Conservation (phyloP, 2,888 invertebrate species). For the Scaptomyza caliginosa region DNA sequence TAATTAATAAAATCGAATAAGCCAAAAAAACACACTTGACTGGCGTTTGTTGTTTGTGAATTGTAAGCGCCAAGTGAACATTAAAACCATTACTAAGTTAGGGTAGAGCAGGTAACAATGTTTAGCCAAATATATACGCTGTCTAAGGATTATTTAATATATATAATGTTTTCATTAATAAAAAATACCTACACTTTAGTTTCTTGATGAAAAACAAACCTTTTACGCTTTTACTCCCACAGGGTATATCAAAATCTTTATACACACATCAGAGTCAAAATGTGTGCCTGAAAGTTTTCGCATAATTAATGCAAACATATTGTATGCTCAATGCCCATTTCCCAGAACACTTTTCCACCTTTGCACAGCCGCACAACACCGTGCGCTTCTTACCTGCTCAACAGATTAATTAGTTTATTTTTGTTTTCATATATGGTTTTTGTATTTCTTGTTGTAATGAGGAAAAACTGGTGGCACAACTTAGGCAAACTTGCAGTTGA, state of each 20-base stretch:
- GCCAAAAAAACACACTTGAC: slow-evolving; percentile 24
- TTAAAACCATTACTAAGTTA: slow-evolving; percentile 14
- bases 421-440: slow-evolving; percentile 29
- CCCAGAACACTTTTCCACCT: slow-evolving; percentile 7
- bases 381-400: slow-evolving; percentile 35
- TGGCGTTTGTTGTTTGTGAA: slow-evolving; percentile 33
- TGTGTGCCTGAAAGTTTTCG: slow-evolving; percentile 58
- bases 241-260: slow-evolving; percentile 23
- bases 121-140: neutral
- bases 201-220: neutral
- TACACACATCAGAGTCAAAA: slow-evolving; percentile 21
- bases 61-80: slow-evolving; percentile 47
- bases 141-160: too few relatives aligned
- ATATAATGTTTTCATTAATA: neutral
- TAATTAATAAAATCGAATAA: slow-evolving; percentile 73
- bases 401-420: slow-evolving; percentile 79
- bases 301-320: slow-evolving; percentile 76
- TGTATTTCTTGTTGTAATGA: slow-evolving; percentile 49
- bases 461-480: slow-evolving; percentile 33
- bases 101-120: neutral
- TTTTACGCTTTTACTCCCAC: neutral
- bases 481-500: slow-evolving; percentile 41
- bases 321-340: slow-evolving; percentile 56
- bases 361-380: too few relatives aligned
- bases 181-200: neutral